Evolutionary conservation across 1,140 invertebrate genomes (phyloP).

Genomic region (Drosophila paulistorum): DNA sequence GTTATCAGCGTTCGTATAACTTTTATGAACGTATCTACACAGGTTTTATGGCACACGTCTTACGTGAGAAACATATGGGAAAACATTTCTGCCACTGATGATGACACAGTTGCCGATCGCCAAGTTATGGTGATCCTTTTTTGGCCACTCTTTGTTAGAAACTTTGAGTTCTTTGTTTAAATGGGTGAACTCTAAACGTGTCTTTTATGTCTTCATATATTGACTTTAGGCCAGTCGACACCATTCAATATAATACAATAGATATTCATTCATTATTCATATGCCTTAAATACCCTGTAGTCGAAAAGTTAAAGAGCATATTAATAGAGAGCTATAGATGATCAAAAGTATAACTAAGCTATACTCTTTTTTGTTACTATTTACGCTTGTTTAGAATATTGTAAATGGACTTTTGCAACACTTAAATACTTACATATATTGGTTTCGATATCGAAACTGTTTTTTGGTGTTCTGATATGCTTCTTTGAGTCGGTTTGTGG

Average conservation of each 20-base stretch:
- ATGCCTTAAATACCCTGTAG: background rate
- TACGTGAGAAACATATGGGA: slow-evolving; percentile 68
- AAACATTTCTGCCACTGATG: slow-evolving; percentile 13
- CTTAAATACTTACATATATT: too few species aligned
- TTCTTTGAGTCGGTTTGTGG: too few species aligned
- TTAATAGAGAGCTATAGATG: too few species aligned
- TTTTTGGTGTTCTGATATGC: too few species aligned
- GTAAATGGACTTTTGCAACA: too few species aligned
- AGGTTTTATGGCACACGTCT: slow-evolving; percentile 71
- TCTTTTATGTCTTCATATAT: background rate
- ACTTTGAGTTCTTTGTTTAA: background rate
- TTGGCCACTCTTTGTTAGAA: background rate
- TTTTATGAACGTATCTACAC: slow-evolving; percentile 69
- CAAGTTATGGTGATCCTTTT: background rate
- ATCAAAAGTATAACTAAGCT: too few species aligned
- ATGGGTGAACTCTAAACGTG: background rate
- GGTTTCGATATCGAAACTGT: too few species aligned
- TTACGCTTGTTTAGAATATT: too few species aligned
- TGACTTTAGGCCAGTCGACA: background rate
- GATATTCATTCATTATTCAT: slow-evolving; percentile 23
- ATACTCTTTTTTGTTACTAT: too few species aligned
- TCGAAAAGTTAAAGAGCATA: background rate
- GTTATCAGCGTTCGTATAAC: slow-evolving; percentile 57
- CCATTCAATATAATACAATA: background rate
- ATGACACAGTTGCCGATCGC: background rate